Percentiles rank a stretch among this genome's conserved stretches.
phyloP scores from a whole-genome alignment of 1,140 invertebrate species.

The Trichonephila clavipes region DNA sequence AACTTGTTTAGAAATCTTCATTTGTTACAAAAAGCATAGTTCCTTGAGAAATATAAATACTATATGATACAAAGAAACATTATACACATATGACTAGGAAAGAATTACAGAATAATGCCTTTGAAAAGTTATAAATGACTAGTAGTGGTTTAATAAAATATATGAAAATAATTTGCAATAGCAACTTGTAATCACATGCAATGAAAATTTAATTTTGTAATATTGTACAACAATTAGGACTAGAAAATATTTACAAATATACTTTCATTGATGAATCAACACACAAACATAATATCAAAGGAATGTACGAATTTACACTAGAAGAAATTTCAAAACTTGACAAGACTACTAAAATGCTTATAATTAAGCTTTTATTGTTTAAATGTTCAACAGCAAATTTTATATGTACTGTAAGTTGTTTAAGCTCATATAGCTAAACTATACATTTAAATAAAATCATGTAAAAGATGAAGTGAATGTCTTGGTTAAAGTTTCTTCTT shows the following conservation, averaged over 20 bases:
- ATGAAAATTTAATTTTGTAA: not conserved
- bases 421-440: slow-evolving; percentile 5
- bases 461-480: not conserved
- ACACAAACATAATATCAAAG: not conserved
- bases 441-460: not conserved
- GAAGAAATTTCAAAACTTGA: not conserved
- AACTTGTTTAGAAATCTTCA: no score
- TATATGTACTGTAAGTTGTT: not conserved
- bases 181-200: not conserved
- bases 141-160: not conserved
- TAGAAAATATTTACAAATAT: slow-evolving; percentile 19
- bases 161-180: slow-evolving; percentile 9
- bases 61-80: no score
- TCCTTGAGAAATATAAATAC: no score
- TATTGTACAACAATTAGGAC: not conserved
- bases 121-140: not conserved
- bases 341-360: not conserved
- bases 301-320: not conserved
- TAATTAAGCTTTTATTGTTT: not conserved
- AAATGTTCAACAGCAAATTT: slow-evolving; percentile 15
- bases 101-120: not conserved
- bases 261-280: not conserved
- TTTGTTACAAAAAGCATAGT: no score
- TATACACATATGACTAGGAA: not conserved
- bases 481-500: no score